Evolutionary conservation across 2,113 vertebrate genomes (phyloP), one percentile per base, ranked within the genome.

Genomic region (Scomber japonicus): DNA sequence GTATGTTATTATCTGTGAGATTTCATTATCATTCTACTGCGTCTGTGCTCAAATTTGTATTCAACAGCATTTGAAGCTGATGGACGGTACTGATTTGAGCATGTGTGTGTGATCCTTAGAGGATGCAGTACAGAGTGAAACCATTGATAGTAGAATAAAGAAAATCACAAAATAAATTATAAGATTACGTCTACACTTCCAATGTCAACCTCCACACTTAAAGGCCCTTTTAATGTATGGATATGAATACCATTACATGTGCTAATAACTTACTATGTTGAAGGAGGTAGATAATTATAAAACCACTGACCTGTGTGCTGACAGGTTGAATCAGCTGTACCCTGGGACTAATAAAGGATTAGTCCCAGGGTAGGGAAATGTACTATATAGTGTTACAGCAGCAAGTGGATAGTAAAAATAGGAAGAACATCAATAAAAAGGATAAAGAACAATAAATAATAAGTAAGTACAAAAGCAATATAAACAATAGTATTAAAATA

Each of bases 1-100:
- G 30, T 27, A 51, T 35, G 12, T 66, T 74, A 49, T 77, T 59
- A 30, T 74, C 56, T 56, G 16, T 50, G 50, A 59, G 45, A 64
- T 21, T 66, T 30, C 12, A 11, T 63, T 48, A 48, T 19, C 17
- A 66, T 55, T 54, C 31, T 53, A 19, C 53, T 71, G 13, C 59
- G 17, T 30, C 54, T 62, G 30, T 35, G 51, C 45, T 51, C 11
- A 62, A 0, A 50, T 76, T 24, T 40, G 3, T 51, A 21, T 62
- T 55, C 8, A 19, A 19, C 45, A 30, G 45, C 10, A 11, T 61
- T 16, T 51, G 40, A 44, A 62, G 48, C 48, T 31, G 67, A 65
- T 16, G 45, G 44, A 30, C 1, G 3, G 51, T 4, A 14, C 44
- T 59, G 62, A 64, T 69, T 68, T 44, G 10, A 50, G 15, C 44